These are phyloP conservation scores for Atta cephalotes DNA, from an alignment of 1,140 invertebrate genomes.

Conservation along the genomic window DNA sequence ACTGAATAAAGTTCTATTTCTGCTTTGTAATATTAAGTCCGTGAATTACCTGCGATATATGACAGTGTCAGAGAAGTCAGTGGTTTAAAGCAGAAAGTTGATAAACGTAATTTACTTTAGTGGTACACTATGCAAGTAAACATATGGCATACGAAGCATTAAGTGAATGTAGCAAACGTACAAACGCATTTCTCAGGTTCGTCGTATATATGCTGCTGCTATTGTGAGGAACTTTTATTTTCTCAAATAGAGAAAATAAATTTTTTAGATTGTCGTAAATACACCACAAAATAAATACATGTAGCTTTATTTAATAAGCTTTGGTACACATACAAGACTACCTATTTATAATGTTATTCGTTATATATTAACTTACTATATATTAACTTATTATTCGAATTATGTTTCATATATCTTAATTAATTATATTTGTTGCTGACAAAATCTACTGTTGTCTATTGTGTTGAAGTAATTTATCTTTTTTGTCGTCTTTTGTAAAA, in stretches of 20 bases:
- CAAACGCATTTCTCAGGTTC: conserved; percentile 34
- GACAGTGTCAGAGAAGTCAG: neutral
- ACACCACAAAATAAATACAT: neutral
- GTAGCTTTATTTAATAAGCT: neutral
- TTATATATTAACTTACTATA: neutral
- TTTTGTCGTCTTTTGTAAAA: neutral
- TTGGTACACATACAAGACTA: neutral
- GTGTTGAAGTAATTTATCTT: neutral
- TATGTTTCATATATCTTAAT: neutral
- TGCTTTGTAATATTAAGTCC: neutral
- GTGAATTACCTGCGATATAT: neutral
- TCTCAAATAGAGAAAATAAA: neutral
- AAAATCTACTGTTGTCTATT: neutral
- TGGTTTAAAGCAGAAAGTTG: conserved; percentile 18
- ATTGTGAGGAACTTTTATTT: conserved; percentile 10
- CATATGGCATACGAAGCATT: neutral
- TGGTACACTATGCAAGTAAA: neutral
- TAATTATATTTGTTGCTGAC: neutral
- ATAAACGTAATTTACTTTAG: conserved; percentile 38
- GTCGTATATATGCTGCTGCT: neutral
- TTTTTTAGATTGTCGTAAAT: neutral
- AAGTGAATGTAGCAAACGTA: conserved; percentile 15
- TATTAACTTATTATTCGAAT: neutral
- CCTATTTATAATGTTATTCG: neutral
- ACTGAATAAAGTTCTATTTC: neutral